phyloP scores from a whole-genome alignment of 1,140 invertebrate genomes.

The Drosophila pandora region DNA sequence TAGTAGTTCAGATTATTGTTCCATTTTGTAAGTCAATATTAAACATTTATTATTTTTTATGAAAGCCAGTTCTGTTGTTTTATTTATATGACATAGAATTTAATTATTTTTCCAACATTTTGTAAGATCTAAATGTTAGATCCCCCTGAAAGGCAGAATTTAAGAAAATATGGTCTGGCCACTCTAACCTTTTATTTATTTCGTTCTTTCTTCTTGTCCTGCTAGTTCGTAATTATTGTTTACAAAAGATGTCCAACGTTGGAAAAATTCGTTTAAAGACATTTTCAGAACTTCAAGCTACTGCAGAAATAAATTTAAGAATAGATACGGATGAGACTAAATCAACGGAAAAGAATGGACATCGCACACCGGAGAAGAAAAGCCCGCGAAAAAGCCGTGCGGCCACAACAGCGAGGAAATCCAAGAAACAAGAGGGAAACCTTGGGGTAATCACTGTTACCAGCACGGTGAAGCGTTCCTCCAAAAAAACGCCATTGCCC shows the following conservation, averaged over 20 bases:
- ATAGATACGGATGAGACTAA: not conserved
- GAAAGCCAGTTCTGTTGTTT: too few species aligned
- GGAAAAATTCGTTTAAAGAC: constrained; percentile 56
- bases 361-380: constrained; percentile 53
- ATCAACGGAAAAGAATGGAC: not conserved
- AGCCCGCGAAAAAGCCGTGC: constrained; percentile 39
- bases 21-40: too few species aligned
- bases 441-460: constrained; percentile 4
- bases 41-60: too few species aligned
- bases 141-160: not conserved
- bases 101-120: not conserved
- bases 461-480: constrained; percentile 40
- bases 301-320: not conserved
- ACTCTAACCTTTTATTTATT: not conserved
- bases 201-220: not conserved
- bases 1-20: too few species aligned
- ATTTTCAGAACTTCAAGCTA: constrained; percentile 35
- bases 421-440: not conserved
- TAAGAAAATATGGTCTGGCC: not conserved
- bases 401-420: constrained; percentile 55
- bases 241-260: constrained; percentile 38
- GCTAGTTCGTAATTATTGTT: not conserved
- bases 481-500: constrained; percentile 55
- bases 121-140: not conserved
- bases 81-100: too few species aligned